A percentile compares a stretch with the other conserved stretches of the same genome.
Conservation (phyloP, 2,113 vertebrate species). For the Dipodomys spectabilis region DNA sequence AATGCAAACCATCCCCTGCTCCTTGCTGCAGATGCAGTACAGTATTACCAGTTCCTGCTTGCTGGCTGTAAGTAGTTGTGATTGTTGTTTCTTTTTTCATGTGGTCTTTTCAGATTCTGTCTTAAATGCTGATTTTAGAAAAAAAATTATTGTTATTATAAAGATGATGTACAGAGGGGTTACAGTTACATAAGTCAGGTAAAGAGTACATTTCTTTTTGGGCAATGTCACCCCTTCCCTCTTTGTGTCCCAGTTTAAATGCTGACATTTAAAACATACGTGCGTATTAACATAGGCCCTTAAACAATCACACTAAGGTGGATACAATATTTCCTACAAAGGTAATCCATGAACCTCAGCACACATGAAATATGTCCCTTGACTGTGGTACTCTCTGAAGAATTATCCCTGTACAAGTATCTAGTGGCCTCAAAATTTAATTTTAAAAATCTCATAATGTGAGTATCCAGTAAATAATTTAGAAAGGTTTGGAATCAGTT, state of each 20-base stretch:
- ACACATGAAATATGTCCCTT: background rate
- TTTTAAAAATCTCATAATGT: background rate
- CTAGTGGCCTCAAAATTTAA: background rate
- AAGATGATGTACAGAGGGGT: no score
- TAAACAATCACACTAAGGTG: background rate
- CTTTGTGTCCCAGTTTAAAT: background rate
- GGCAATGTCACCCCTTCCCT: no score
- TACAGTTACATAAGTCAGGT: no score
- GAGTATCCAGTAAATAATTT: conserved; percentile 1
- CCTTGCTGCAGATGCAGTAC: conserved; percentile 95
- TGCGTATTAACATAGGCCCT: background rate
- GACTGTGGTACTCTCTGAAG: background rate
- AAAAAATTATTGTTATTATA: no score
- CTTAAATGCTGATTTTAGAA: conserved; percentile 37
- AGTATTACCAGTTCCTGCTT: conserved; percentile 95
- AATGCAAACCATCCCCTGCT: conserved; percentile 96
- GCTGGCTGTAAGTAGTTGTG: conserved; percentile 91
- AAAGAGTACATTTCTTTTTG: no score
- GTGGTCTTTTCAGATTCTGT: conserved; percentile 16
- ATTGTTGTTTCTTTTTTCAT: conserved; percentile 48
- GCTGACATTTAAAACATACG: conserved; percentile 46
- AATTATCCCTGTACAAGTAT: background rate
- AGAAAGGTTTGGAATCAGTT: background rate
- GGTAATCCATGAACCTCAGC: background rate
- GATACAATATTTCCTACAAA: background rate